Conservation (phyloP, 1,140 invertebrate genomes). For the Saxidomus purpurata region DNA sequence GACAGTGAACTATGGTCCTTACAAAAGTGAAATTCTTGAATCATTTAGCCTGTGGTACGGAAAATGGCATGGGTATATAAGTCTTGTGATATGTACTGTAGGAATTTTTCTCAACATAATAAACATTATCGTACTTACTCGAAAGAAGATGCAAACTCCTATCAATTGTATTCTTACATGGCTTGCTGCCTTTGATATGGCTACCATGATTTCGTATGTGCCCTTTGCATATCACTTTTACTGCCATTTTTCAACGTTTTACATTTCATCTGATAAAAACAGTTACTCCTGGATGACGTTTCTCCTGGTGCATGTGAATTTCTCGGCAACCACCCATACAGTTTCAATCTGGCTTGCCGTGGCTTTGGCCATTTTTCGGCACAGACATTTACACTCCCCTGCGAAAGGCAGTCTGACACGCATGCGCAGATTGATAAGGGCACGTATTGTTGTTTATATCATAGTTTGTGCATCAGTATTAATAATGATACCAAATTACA, state of each 20-base stretch:
- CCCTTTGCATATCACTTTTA: conserved; percentile 92
- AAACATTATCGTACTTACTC: conserved; percentile 95
- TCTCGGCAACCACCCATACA: conserved; percentile 94
- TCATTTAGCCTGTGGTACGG: conserved; percentile 83
- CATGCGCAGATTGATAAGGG: conserved; percentile 87
- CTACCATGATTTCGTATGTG: conserved; percentile 95
- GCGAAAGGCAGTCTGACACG: conserved; percentile 89
- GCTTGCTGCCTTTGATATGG: conserved; percentile 93
- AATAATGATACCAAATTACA: conserved; percentile 92
- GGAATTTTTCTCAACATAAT: conserved; percentile 96
- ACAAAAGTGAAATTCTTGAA: conserved; percentile 67
- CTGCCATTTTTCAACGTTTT: conserved; percentile 65
- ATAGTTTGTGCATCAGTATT: conserved; percentile 92
- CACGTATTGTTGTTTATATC: conserved; percentile 91
- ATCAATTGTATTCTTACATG: conserved; percentile 95
- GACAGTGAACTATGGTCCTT: neutral
- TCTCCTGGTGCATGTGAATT: conserved; percentile 88
- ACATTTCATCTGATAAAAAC: conserved; percentile 66
- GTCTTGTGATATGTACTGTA: conserved; percentile 93
- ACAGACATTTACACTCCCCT: conserved; percentile 93
- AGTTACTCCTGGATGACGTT: conserved; percentile 81
- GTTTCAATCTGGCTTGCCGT: conserved; percentile 97
- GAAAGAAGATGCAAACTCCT: conserved; percentile 93
- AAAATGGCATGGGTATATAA: conserved; percentile 90
- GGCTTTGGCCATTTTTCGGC: conserved; percentile 96